Conservation (phyloP, 2,113 vertebrate species). For the Nyctereutes procyonoides region DNA sequence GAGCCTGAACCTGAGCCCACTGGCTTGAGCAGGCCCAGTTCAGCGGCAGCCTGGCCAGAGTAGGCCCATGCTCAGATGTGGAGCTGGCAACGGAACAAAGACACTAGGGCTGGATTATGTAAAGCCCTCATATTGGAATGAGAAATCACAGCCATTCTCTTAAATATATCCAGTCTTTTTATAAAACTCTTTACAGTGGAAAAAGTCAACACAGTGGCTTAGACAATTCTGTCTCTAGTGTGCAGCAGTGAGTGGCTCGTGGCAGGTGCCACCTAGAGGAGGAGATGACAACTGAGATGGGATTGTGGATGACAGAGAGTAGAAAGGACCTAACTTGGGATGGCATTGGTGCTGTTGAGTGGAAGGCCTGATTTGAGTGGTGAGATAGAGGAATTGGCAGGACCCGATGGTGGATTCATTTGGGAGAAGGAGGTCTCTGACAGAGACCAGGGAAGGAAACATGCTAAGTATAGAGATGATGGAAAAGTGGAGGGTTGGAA, state of each 20-base stretch:
- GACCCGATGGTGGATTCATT: fast-evolving
- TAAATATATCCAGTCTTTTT: not conserved
- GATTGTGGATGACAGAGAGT: not conserved
- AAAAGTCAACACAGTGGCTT: not conserved
- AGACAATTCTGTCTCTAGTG: not conserved
- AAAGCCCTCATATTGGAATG: too few species aligned
- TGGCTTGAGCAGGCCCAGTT: not conserved
- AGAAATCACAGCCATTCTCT: not conserved
- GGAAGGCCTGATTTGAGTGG: not conserved
- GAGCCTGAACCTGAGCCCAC: not conserved
- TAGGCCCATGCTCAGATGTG: not conserved
- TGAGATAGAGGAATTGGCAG: not conserved
- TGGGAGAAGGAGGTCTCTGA: not conserved
- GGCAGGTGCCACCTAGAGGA: not conserved
- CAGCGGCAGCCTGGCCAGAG: not conserved
- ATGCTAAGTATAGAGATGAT: too few species aligned
- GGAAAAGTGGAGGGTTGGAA: not conserved
- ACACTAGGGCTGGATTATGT: not conserved
- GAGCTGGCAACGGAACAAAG: not conserved
- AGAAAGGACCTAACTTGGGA: not conserved
- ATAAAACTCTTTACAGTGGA: not conserved
- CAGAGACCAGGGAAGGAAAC: not conserved
- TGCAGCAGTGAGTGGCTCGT: fast-evolving
- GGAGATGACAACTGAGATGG: not conserved
- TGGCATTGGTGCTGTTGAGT: fast-evolving